Base-by-base conservation (phyloP, 2,113 vertebrate genomes). In the Myodes glareolus region DNA sequence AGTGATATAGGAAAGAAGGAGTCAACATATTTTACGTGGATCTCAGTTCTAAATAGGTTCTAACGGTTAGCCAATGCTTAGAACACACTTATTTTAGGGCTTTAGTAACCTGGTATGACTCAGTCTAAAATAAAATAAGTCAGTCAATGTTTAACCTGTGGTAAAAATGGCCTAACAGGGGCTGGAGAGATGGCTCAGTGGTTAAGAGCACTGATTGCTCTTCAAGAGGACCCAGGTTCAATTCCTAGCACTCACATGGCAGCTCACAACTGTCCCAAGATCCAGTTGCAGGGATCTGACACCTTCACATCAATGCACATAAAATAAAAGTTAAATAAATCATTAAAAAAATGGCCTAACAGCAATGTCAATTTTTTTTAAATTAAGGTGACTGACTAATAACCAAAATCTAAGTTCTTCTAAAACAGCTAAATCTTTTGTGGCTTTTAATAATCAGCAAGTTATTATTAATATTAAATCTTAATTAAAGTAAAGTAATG, bases 61-160 rank as follows among this genome's bases (percentile, higher is more conserved):
- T 70, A 93, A 93, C 82, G 72, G 85, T 91, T 86, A 96, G 77
- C n/a, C 70, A 88, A 89, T 88, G 77, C 90, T 96, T 94, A 96
- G 50, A 94, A 97, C 94, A 97, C 92, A 96, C 55, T 97, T 95
- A 98, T 97, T 97, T 97, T 96, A 92, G 95, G 94, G 94, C 95
- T 94, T 97, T 92, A 95, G 82, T 92, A 92, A 94, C 94, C 94
- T 97, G 90, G 88, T 77, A n/a, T 94, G 90, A 95, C 92, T 96
- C 61, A 96, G 91, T 89, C 86, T 89, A 91, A 89, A 90, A 76
- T 0, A 94, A 81, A 96, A 73, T 84, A 96, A 87, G 86, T 92
- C 87, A 96, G 81, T 91, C 73, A 94, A 92, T 94, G 92, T 97
- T 93, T 96, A 96, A 96, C 76, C 73, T 92, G 47, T 91, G 52